A percentile compares a stretch with the other conserved stretches of the same genome.
phyloP scores from a whole-genome alignment of 2,113 vertebrate species.

The Megaceryle torquata region DNA sequence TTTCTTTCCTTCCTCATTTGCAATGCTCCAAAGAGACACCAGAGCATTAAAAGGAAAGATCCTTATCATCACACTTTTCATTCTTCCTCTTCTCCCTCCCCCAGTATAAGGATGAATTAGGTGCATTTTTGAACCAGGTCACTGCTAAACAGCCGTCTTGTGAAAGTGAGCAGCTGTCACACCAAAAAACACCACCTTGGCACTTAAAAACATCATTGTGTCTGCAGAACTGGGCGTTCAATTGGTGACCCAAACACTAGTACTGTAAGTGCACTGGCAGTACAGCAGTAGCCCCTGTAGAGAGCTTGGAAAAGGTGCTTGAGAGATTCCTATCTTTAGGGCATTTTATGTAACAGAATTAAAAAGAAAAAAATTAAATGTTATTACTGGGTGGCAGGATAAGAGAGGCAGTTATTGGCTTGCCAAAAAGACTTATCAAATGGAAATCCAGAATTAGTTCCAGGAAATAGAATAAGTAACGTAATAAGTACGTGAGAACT shows the following conservation, averaged over 20 bases:
- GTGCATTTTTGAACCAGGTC: neutral
- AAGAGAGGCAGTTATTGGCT: neutral
- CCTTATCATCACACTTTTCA: neutral
- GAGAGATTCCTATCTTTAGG: neutral
- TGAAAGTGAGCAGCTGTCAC: neutral
- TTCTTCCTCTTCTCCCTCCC: neutral
- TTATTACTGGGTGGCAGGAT: neutral
- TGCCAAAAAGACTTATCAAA: neutral
- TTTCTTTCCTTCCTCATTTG: neutral
- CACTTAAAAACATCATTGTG: neutral
- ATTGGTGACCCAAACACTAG: neutral
- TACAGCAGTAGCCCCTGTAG: neutral
- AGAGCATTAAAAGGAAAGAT: neutral
- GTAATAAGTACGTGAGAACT: neutral
- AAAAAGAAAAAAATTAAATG: neutral
- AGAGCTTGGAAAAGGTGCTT: neutral
- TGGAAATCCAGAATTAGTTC: slow-evolving; percentile 22
- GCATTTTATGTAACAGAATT: neutral
- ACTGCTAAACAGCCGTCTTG: slow-evolving; percentile 19
- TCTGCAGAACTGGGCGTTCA: neutral
- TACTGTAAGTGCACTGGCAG: neutral
- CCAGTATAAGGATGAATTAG: neutral
- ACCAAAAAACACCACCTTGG: neutral
- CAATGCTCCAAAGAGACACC: neutral
- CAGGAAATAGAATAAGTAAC: neutral